These are phyloP conservation scores for Lasiurus borealis DNA, from an alignment of 2,113 vertebrate species.

Conservation along the genomic window DNA sequence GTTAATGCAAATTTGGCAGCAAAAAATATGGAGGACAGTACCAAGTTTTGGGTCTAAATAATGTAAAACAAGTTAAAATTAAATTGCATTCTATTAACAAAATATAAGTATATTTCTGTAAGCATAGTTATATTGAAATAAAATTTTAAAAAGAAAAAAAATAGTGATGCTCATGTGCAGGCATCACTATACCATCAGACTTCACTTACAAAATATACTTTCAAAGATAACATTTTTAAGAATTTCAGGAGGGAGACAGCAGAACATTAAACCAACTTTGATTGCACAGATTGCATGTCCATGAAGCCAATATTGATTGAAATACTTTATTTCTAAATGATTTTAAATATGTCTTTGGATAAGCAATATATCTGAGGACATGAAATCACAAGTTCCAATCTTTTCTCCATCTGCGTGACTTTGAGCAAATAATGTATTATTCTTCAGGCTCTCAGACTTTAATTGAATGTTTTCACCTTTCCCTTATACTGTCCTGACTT, in stretches of 20 bases:
- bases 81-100: slow-evolving; percentile 90
- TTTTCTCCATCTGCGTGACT: slow-evolving; percentile 29
- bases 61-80: slow-evolving; percentile 88
- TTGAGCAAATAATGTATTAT: neutral
- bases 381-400: neutral
- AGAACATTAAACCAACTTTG: neutral
- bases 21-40: slow-evolving; percentile 59
- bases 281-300: neutral
- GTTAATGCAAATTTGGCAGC: neutral
- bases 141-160: slow-evolving; percentile 86
- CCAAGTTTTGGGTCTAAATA: slow-evolving; percentile 85
- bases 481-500: neutral
- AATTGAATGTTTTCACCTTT: slow-evolving; percentile 7
- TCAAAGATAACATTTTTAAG: slow-evolving; percentile 27
- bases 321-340: slow-evolving; percentile 15
- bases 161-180: neutral
- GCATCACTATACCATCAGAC: neutral
- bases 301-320: neutral
- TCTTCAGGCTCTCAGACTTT: neutral
- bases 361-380: slow-evolving; percentile 10
- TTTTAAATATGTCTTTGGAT: slow-evolving; percentile 27
- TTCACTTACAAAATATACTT: slow-evolving; percentile 16
- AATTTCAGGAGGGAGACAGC: neutral
- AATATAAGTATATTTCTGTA: slow-evolving; percentile 89
- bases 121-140: slow-evolving; percentile 90